Evolutionary conservation across 2,797 vertebrate genomes (phyloP).

Genomic region (Ambastaia sidthimunki): DNA sequence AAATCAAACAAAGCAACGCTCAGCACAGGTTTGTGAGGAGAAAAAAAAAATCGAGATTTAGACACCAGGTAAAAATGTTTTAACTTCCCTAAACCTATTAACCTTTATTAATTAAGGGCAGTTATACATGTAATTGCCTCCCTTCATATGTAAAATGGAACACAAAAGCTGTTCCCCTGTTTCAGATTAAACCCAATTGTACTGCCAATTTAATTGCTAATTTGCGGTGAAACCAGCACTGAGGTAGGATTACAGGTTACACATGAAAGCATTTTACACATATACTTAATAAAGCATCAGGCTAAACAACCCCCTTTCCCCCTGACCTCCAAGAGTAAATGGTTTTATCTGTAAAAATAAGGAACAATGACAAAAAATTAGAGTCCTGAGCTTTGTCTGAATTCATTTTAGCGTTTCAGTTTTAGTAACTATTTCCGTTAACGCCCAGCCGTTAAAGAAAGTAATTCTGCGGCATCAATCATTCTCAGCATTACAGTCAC

Average conservation of each 20-base stretch:
- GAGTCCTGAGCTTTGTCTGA: neutral
- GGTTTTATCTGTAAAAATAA: constrained; percentile 6
- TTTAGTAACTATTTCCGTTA: constrained; percentile 25
- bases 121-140: constrained; percentile 28
- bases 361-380: constrained; percentile 8
- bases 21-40: neutral
- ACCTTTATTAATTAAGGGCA: constrained; percentile 23
- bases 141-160: constrained; percentile 8
- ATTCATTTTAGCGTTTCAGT: constrained; percentile 30
- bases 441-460: constrained; percentile 32
- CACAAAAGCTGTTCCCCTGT: constrained; percentile 13
- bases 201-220: constrained; percentile 25
- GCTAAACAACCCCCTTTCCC: neutral
- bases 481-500: neutral
- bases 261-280: constrained; percentile 28
- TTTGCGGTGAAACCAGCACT: constrained; percentile 21
- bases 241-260: constrained; percentile 33
- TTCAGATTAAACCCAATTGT: constrained; percentile 6
- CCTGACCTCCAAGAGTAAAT: neutral
- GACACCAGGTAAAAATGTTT: constrained; percentile 12
- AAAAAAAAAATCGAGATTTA: neutral
- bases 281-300: neutral
- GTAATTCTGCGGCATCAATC: constrained; percentile 36
- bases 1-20: constrained; percentile 5
- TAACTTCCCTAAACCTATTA: neutral